Base-by-base conservation (phyloP, 2,888 invertebrate genomes). In the Gastrophysa polygoni region DNA sequence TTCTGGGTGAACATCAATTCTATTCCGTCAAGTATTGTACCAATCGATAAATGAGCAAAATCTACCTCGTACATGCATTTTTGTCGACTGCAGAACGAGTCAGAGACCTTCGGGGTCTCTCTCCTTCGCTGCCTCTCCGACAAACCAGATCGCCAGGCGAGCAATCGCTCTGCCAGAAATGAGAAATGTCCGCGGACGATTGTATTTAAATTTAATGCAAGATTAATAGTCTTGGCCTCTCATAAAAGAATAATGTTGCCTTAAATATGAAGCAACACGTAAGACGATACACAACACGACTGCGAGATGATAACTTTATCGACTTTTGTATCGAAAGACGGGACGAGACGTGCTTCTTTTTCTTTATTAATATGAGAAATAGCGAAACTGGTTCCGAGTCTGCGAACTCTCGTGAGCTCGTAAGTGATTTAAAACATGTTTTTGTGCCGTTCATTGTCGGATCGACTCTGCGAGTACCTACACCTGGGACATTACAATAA, bases 151-250 rank as follows among this genome's bases (percentile, higher is more conserved):
- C 14, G n/a, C n/a, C 2, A 38, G 10, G 29, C 6, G 29, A 38
- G 38, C 38, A 38, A 38, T 38, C 14, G 54, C 24, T 54, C 44
- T 69, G 59, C 59, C 63, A 68, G 68, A 71, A 74, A 73, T 67
- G 71, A 74, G 70, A 74, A 71, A 73, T 72, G 70, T 67, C 71
- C 73, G 72, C 73, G 70, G 70, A 68, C 77, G 70, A 77, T 75
- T 76, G 76, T 76, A 76, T 77, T 76, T 71, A 76, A 77, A 77
- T 76, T 72, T 72, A 66, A 71, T 71, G 62, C 54, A 63, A 72
- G 73, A 72, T 73, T 70, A 71, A 72, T 72, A 59, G 71, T 49
- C 51, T 49, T 64, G 32, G 68, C 52, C 58, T 63, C 57, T 63
- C 65, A 64, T 69, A 64, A 65, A 60, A 59, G 57, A 65, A 61